Evolutionary conservation across 2,888 invertebrate species (phyloP).

Genomic region (Callyntrura sp.): DNA sequence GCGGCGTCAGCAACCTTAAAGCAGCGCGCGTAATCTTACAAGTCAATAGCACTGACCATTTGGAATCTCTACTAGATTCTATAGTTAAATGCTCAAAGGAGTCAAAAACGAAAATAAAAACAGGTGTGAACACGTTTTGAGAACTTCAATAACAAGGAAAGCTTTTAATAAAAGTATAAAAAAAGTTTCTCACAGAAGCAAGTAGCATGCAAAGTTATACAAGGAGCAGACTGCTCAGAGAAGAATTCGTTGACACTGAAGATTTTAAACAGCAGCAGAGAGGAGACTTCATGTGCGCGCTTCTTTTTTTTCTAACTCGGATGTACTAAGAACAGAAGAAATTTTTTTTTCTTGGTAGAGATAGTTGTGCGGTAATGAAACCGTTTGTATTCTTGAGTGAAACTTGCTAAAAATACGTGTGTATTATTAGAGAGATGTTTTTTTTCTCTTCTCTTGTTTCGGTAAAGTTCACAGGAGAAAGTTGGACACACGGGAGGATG

Average conservation of each 20-base stretch:
- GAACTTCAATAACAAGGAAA: slow-evolving; percentile 6
- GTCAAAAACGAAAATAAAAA: slow-evolving; percentile 4
- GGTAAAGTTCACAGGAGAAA: slow-evolving; percentile 36
- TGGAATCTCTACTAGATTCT: background rate
- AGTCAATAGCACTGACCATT: slow-evolving; percentile 51
- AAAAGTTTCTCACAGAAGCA: background rate
- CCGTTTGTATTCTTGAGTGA: slow-evolving; percentile 65
- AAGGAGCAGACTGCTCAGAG: background rate
- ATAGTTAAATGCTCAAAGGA: background rate
- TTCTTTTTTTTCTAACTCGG: background rate
- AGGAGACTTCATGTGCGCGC: slow-evolving; percentile 10
- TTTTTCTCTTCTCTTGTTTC: slow-evolving; percentile 17
- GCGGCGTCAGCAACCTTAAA: too few relatives aligned
- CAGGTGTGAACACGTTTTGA: slow-evolving; percentile 4
- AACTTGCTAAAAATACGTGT: slow-evolving; percentile 46
- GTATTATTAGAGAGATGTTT: slow-evolving; percentile 38
- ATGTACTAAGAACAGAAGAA: too few relatives aligned
- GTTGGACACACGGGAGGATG: background rate
- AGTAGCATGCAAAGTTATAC: background rate
- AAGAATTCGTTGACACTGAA: slow-evolving; percentile 22
- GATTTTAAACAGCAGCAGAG: slow-evolving; percentile 24
- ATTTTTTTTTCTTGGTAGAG: too few relatives aligned
- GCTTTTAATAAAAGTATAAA: slow-evolving; percentile 1
- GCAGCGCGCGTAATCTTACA: too few relatives aligned
- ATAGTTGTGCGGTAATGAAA: slow-evolving; percentile 56